Evolutionary conservation across 2,888 invertebrate genomes (phyloP), one percentile per base, ranked within the genome.

Genomic region (Hymenopus coronatus): DNA sequence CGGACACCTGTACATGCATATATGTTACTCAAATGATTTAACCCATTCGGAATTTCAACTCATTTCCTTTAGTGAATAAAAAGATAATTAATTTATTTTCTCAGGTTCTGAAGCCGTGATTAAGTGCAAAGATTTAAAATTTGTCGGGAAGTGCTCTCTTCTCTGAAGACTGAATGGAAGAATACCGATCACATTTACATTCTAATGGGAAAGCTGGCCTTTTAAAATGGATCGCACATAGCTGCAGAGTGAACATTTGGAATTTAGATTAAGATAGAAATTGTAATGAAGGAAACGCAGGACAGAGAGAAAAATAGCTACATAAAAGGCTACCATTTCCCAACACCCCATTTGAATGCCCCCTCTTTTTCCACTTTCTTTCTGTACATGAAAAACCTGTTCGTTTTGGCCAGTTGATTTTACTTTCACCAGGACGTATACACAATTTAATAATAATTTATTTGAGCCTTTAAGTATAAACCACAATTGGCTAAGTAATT

Each of bases 201-300:
- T 87, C 87, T 87, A 81, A 87, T 81, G 82, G 81, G 30, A 28
- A 70, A 86, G 86, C 28, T 85, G 54, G 54, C 2, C 54, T 40
- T 40, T 85, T 85, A 14, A 85, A 86, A 86, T 86, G 54, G 86
- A 28, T 70, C 28, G 28, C 70, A 27, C 86, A 40, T 54, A 86
- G 28, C 30, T 20, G 54, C 30, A 86, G 28, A 28, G 28, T 54
- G 70, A 86, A 70, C 70, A 86, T 86, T 70, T 70, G 54, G 86
- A 70, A 86, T 86, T 86, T 86, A 81, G 86, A 86, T 86, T 86
- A 86, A 86, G 86, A 70, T 81, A 86, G 86, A 81, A 70, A 86
- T 27, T 86, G 70, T 70, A 70, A 70, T 70, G 54, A 25, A 70
- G 25, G 54, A 70, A 70, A 25, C 15, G 54, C 20, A 70, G 54